Percentiles rank a stretch among this genome's conserved stretches.
Conservation (phyloP, 2,888 invertebrate genomes). For the Melitaea athalia region DNA sequence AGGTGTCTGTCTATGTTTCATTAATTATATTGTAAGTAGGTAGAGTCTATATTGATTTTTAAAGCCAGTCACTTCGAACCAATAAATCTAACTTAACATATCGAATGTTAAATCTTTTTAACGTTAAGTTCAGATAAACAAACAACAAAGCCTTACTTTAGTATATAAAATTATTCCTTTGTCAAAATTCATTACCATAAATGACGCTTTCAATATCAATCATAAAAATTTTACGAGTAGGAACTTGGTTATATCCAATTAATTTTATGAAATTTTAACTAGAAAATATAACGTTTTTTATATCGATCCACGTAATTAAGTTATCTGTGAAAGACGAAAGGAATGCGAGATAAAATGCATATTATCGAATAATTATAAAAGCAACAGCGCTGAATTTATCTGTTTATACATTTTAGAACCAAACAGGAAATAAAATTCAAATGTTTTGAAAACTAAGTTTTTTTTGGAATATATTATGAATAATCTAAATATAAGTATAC, state of each 20-base stretch:
- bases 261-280: constrained; percentile 29
- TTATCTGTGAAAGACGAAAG: constrained; percentile 32
- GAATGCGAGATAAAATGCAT: constrained; percentile 17
- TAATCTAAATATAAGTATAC: no score
- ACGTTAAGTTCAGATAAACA: no score
- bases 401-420: no score
- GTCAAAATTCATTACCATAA: constrained; percentile 1
- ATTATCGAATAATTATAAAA: not conserved
- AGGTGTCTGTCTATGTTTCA: no score
- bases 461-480: no score
- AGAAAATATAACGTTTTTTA: constrained; percentile 22
- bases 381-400: not conserved
- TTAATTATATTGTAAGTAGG: no score
- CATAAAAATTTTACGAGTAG: constrained; percentile 37
- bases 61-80: no score
- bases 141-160: no score
- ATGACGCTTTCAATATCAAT: constrained; percentile 17
- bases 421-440: not conserved
- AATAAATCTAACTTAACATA: no score
- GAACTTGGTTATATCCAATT: constrained; percentile 33
- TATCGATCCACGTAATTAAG: constrained; percentile 27
- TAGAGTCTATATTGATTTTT: no score
- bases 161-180: not conserved
- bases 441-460: no score
- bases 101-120: no score